Evolutionary conservation across 1,140 invertebrate genomes (phyloP), one percentile per base, ranked within the genome.

Genomic region (Apis dorsata): DNA sequence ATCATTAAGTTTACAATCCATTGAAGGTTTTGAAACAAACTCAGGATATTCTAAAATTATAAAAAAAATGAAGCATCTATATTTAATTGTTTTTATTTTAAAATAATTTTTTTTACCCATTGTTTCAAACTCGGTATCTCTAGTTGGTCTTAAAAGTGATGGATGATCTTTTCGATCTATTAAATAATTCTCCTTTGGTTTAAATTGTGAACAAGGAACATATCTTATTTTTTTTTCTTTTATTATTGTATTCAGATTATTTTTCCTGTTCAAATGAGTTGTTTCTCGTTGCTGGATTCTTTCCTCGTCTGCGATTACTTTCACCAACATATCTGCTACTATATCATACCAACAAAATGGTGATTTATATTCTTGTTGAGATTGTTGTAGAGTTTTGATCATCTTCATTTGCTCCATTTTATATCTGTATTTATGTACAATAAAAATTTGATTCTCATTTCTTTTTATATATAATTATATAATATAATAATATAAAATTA

Each of bases 331-430:
- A 17, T 85, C 82, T 70, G 88, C 81, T 19, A 91, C 76, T 70
- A 91, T 79, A 15, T 86, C 75, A 66, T 90, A 90, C 90, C 91
- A 91, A n/a, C 80, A 28, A 13, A 88, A 59, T 62, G 85, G 68
- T 10, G 90, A 90, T 69, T 86, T 84, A 17, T 88, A 91, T 1
- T 69, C 44, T 62, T 87, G 90, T 2, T 81, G 76, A 5, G n/a
- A 85, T 28, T 85, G 59, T 28, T 85, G 59, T 49, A 92, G 76
- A 19, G 62, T 62, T 65, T 85, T 60, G 21, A 90, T 86, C 68
- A 78, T 85, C 75, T 86, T 86, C 34, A 71, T 71, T 85, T 92
- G 90, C 65, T 92, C 91, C 51, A 76, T 62, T 1, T 81, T 74
- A n/a, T 91, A 92, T 79, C 90, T 92, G 59, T 70, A 21, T 13